Base-by-base conservation (phyloP, 2,888 invertebrate genomes). In the Catocala fraxini region DNA sequence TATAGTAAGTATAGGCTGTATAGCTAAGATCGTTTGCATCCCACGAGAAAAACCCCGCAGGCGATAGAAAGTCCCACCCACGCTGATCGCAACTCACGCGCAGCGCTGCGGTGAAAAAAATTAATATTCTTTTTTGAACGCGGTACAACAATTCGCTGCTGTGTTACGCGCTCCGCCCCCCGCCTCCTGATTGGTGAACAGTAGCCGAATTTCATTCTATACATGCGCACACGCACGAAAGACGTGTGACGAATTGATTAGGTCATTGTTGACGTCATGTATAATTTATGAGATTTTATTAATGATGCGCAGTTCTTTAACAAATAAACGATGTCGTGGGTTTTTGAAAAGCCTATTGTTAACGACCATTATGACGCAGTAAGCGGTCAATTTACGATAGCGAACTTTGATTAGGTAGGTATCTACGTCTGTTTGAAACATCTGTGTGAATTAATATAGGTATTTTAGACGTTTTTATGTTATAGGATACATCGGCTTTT, bases 61-160 rank as follows among this genome's bases (percentile, higher is more conserved):
- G 92, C 88, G 79, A 84, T 91, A 93, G 93, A 93, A 92, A 93
- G 93, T 92, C 89, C 90, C 92, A 89, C 94, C 93, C 91, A 93
- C 93, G 87, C 87, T 67, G 79, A 71, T 71, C 74, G 69, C 71
- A 71, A 72, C 78, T 73, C 80, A 82, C 76, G 77, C 82, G 80
- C 83, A 79, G 79, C 71, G 67, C 59, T 59, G 65, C 67, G 65
- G 59, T 68, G 68, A 79, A 79, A 82, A 79, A 79, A 79, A 65
- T 82, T 80, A 77, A 79, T 79, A 78, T 88, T 86, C 84, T 75
- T 86, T 88, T 89, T 90, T 90, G 76, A 89, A 77, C 62, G 77
- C 78, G 69, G 69, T 79, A 82, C 83, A 81, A 78, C 84, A 86
- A 85, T 85, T 83, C 84, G 87, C 92, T 81, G 86, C 93, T 83